Conservation (phyloP, 1,140 invertebrate species). For the Bombus fervidus region DNA sequence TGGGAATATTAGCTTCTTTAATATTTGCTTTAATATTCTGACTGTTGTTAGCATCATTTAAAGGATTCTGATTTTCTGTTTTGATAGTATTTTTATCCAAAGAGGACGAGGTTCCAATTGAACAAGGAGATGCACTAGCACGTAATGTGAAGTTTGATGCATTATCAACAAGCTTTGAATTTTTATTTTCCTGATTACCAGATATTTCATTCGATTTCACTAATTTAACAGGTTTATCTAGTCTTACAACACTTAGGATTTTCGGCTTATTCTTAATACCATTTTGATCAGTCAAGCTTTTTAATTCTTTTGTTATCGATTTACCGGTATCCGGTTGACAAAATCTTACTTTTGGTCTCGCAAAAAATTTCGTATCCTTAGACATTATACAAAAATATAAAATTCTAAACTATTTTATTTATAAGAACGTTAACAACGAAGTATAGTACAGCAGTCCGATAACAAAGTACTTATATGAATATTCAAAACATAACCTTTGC, state of each 20-base stretch:
- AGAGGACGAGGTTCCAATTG: not conserved
- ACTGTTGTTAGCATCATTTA: constrained; percentile 11
- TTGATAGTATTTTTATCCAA: not conserved
- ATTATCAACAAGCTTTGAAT: not conserved
- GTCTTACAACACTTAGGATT: constrained; percentile 57
- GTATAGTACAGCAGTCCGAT: not conserved
- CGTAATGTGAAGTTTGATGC: not conserved
- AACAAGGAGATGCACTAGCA: not conserved
- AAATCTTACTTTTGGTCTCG: constrained; percentile 70
- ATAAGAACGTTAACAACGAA: not conserved
- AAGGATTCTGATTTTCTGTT: not conserved
- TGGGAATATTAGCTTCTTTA: not conserved
- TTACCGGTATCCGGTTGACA: constrained; percentile 39
- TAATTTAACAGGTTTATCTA: constrained; percentile 58
- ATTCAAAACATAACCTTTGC: constrained; percentile 26
- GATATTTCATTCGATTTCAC: constrained; percentile 5
- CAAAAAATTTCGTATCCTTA: constrained; percentile 11
- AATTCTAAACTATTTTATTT: not conserved
- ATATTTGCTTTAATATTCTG: constrained; percentile 24
- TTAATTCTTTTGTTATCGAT: not conserved
- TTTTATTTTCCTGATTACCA: not conserved
- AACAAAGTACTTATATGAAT: not conserved
- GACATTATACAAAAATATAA: constrained; percentile 27
- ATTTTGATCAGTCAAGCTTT: constrained; percentile 1
- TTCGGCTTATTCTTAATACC: constrained; percentile 21